These are phyloP conservation scores for Muscicapa striata DNA, from an alignment of 2,797 vertebrate genomes.

Conservation along the genomic window DNA sequence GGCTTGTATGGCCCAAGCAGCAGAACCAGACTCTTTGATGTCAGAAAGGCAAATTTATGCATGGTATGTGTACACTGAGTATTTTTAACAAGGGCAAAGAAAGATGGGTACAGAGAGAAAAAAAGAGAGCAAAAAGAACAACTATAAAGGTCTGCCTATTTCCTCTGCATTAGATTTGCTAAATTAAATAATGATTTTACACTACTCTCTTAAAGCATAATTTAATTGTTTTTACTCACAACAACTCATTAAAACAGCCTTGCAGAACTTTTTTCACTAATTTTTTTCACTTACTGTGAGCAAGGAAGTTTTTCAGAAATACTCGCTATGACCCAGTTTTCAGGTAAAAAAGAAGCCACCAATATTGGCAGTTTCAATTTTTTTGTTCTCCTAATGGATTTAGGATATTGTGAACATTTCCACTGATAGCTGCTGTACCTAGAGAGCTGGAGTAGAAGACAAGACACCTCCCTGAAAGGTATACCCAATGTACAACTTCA, in stretches of 20 bases:
- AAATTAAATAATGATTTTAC: neutral
- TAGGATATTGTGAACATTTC: neutral
- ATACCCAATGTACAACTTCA: neutral
- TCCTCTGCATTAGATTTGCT: neutral
- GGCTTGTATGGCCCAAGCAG: slow-evolving; percentile 49
- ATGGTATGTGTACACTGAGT: neutral
- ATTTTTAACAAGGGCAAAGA: neutral
- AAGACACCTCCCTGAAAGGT: neutral
- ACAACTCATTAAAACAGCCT: neutral
- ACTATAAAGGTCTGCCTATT: neutral
- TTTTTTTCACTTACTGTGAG: neutral
- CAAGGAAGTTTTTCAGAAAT: slow-evolving; percentile 9
- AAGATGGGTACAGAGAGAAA: neutral
- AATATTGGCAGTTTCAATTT: neutral
- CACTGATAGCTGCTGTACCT: neutral
- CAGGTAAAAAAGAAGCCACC: neutral
- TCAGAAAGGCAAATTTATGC: slow-evolving; percentile 10
- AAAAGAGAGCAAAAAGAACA: neutral
- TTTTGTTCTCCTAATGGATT: neutral
- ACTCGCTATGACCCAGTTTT: slow-evolving; percentile 1
- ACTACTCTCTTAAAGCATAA: neutral
- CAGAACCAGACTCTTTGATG: slow-evolving; percentile 50
- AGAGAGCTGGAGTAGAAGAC: neutral
- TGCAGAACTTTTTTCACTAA: neutral
- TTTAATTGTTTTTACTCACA: neutral